These are phyloP conservation scores for Drosophila nr. perissopoda DNA, from an alignment of 2,888 invertebrate species.

Conservation along the genomic window DNA sequence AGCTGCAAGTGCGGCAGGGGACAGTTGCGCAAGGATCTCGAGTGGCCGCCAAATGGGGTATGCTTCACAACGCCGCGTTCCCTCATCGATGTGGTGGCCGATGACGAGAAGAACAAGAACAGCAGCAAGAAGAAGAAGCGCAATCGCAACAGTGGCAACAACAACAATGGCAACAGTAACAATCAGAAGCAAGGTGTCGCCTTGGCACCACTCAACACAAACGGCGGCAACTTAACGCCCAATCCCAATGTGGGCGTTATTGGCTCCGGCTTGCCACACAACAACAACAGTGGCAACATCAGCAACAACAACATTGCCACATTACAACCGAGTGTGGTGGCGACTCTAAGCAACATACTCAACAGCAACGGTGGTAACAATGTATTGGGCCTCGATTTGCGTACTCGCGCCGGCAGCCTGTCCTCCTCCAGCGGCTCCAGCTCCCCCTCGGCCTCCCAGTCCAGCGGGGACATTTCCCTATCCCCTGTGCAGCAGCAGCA, in stretches of 20 bases:
- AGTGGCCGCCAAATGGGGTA: constrained; percentile 88
- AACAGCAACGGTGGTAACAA: constrained; percentile 57
- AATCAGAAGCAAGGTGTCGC: constrained; percentile 84
- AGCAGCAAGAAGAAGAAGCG: constrained; percentile 86
- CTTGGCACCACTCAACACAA: constrained; percentile 86
- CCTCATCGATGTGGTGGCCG: constrained; percentile 81
- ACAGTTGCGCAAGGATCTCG: constrained; percentile 96
- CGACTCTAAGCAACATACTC: constrained; percentile 68
- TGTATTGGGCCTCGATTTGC: constrained; percentile 84
- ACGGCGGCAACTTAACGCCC: constrained; percentile 62
- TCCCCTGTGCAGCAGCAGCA: constrained; percentile 76
- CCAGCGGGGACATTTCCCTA: constrained; percentile 88
- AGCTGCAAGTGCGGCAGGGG: constrained; percentile 97
- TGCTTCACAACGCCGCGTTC: constrained; percentile 39
- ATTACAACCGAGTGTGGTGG: constrained; percentile 64
- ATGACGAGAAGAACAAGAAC: constrained; percentile 86
- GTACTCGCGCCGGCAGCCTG: constrained; percentile 90
- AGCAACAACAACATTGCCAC: constrained; percentile 20
- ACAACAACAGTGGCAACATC: constrained; percentile 34
- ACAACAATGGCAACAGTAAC: constrained; percentile 77
- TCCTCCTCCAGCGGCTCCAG: constrained; percentile 93
- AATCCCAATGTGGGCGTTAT: constrained; percentile 83
- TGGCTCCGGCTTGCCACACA: constrained; percentile 80
- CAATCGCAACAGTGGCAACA: constrained; percentile 85
- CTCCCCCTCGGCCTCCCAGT: constrained; percentile 91